phyloP scores from a whole-genome alignment of 2,113 vertebrate genomes.

The Rhynchopsitta pachyrhyncha region DNA sequence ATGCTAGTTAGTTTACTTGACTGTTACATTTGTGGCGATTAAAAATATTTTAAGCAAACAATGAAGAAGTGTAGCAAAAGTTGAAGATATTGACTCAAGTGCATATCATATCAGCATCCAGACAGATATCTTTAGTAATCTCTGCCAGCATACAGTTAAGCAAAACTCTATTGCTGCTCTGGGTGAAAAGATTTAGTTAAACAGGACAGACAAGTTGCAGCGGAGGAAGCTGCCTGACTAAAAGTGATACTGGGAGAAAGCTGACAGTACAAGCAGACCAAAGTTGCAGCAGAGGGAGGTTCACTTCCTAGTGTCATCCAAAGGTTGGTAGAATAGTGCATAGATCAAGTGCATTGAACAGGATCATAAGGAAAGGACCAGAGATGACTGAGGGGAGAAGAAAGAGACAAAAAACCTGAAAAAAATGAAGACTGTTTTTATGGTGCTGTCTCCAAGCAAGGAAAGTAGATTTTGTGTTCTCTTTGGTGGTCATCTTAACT shows the following conservation, averaged over 20 bases:
- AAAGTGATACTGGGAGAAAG: not conserved
- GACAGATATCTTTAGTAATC: constrained; percentile 18
- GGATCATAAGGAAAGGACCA: not conserved
- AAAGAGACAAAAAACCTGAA: not conserved
- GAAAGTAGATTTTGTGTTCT: not conserved
- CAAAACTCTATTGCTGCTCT: constrained; percentile 21
- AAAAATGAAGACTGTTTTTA: not conserved
- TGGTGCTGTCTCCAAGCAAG: not conserved
- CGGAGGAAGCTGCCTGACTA: constrained; percentile 5
- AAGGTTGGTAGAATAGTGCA: not conserved
- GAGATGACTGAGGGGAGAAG: not conserved
- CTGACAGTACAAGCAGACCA: not conserved
- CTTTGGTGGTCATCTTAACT: not conserved
- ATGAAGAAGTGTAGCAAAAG: not conserved
- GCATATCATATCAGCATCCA: constrained; percentile 28
- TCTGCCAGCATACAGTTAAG: constrained; percentile 43
- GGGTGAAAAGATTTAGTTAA: constrained; percentile 65
- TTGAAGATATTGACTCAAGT: constrained; percentile 28
- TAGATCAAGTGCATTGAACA: not conserved
- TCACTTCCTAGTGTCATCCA: not conserved
- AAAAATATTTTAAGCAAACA: not conserved
- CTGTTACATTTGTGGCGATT: not conserved
- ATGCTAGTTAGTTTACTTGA: not conserved
- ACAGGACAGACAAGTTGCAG: constrained; percentile 10
- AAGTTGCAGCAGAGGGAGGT: not conserved